These are phyloP conservation scores for silkworm (Bombyx mori) DNA, from an alignment of 1,140 invertebrate genomes.

Conservation along the genomic window ASM3026992v2 NC_085116.1:8621001-8621500, in stretches of 20 bases:
- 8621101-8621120: conserved; percentile 78
- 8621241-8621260: too few species aligned
- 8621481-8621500: too few species aligned
- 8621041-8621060: conserved; percentile 79
- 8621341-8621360: not conserved
- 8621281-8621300: too few species aligned
- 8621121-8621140: conserved; percentile 66
- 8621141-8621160: conserved; percentile 48
- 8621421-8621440: too few species aligned
- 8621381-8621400: too few species aligned
- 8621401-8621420: too few species aligned
- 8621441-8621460: too few species aligned
- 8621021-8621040: conserved; percentile 77
- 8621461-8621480: too few species aligned
- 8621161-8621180: not conserved
- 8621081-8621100: conserved; percentile 73
- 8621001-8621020: conserved; percentile 76
- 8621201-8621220: too few species aligned
- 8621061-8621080: conserved; percentile 75
- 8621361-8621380: not conserved
- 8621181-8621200: too few species aligned
- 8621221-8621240: too few species aligned
- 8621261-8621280: too few species aligned
- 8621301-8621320: not conserved
- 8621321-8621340: not conserved